Conservation (phyloP, 1,140 invertebrate species). For the Dendrolimus punctatus region DNA sequence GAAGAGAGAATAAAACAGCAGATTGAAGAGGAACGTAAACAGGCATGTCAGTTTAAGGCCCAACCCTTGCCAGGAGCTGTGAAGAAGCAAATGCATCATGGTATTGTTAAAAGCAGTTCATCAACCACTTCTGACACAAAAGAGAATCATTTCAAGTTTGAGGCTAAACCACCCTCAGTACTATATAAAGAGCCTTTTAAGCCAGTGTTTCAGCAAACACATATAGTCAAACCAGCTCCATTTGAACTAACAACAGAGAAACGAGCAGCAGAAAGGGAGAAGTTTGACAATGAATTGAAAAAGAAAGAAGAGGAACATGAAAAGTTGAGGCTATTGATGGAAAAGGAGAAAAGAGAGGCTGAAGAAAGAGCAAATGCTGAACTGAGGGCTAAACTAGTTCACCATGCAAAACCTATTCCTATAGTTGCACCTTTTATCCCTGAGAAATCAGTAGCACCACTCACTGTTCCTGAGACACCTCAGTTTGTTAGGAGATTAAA, state of each 20-base stretch:
- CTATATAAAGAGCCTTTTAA: slow-evolving; percentile 62
- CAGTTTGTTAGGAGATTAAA: slow-evolving; percentile 53
- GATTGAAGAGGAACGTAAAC: slow-evolving; percentile 48
- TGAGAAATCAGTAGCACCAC: slow-evolving; percentile 31
- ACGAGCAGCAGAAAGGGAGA: slow-evolving; percentile 47
- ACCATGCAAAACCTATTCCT: slow-evolving; percentile 55
- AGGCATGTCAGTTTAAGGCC: slow-evolving; percentile 53
- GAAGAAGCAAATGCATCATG: slow-evolving; percentile 39
- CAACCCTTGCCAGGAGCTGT: slow-evolving; percentile 51
- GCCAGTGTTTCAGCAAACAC: slow-evolving; percentile 33
- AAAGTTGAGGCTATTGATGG: slow-evolving; percentile 29
- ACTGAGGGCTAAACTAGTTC: slow-evolving; percentile 46
- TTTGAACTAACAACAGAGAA: slow-evolving; percentile 55
- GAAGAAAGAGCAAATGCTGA: slow-evolving; percentile 40
- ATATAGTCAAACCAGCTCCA: slow-evolving; percentile 33
- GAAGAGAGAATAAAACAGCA: slow-evolving; percentile 50
- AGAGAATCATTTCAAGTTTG: slow-evolving; percentile 54
- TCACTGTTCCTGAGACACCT: slow-evolving; percentile 57
- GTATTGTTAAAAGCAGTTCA: slow-evolving; percentile 21
- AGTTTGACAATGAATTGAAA: slow-evolving; percentile 48
- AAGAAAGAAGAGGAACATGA: slow-evolving; percentile 52
- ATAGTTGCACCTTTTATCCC: slow-evolving; percentile 35
- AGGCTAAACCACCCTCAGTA: slow-evolving; percentile 45
- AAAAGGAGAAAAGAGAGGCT: slow-evolving; percentile 35
- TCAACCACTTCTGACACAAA: slow-evolving; percentile 53